These are phyloP conservation scores for Mycetomoellerius zeteki DNA, from an alignment of 1,140 invertebrate genomes.

Conservation along the genomic window DNA sequence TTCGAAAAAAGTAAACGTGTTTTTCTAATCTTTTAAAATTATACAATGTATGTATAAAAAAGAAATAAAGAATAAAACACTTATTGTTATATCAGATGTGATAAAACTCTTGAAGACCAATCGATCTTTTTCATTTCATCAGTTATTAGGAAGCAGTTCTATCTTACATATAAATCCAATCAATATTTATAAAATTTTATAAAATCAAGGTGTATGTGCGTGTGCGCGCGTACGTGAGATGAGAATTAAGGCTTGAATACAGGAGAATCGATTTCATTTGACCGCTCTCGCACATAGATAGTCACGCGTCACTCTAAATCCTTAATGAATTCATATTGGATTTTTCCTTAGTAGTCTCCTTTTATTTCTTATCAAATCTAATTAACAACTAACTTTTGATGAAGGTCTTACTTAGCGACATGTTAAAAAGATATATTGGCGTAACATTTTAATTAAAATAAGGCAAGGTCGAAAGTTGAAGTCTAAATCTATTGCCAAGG, in stretches of 20 bases:
- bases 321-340: neutral
- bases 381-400: constrained; percentile 4
- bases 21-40: constrained; percentile 15
- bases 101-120: neutral
- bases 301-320: neutral
- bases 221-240: too few species aligned
- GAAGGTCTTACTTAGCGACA: neutral
- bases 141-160: neutral
- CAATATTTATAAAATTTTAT: too few species aligned
- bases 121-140: neutral
- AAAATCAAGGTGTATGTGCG: too few species aligned
- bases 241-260: neutral
- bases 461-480: neutral
- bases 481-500: constrained; percentile 22
- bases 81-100: neutral
- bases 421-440: neutral
- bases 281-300: neutral
- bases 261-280: neutral
- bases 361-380: constrained; percentile 3
- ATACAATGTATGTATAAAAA: neutral
- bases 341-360: neutral
- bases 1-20: neutral
- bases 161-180: neutral
- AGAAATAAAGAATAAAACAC: neutral
- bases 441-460: constrained; percentile 50